These are phyloP conservation scores for Chrosomus eos DNA, from an alignment of 2,797 vertebrate genomes.

Conservation along the genomic window DNA sequence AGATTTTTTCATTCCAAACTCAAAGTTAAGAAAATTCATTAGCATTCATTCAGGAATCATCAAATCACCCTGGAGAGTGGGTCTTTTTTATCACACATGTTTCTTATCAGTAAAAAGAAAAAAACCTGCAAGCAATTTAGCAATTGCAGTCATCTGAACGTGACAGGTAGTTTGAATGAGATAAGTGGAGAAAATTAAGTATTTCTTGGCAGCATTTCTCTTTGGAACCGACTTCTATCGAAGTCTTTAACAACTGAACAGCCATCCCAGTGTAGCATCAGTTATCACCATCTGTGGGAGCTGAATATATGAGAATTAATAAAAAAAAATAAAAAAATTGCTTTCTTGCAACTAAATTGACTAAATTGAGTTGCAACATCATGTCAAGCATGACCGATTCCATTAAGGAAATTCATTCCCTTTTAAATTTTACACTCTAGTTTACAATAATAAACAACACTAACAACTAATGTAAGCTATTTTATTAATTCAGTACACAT, in stretches of 20 bases:
- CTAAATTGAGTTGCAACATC: neutral
- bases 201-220: conserved; percentile 17
- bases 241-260: conserved; percentile 13
- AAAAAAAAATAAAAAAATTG: neutral
- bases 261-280: conserved; percentile 33
- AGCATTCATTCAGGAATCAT: conserved; percentile 4
- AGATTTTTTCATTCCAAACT: neutral
- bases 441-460: conserved; percentile 30
- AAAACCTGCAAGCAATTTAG: conserved; percentile 22
- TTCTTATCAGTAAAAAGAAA: conserved; percentile 33
- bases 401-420: neutral
- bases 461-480: conserved; percentile 21
- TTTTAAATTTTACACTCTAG: neutral
- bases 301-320: neutral
- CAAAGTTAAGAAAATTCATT: neutral
- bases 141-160: conserved; percentile 11
- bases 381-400: conserved; percentile 35
- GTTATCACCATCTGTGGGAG: conserved; percentile 7
- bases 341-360: conserved; percentile 4
- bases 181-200: conserved; percentile 16
- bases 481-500: conserved; percentile 17
- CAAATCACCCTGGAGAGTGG: neutral
- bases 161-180: conserved; percentile 25
- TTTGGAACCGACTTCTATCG: conserved; percentile 9
- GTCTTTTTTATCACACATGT: neutral